Evolutionary conservation across 2,113 vertebrate species (phyloP).

Genomic region (Perca flavescens): DNA sequence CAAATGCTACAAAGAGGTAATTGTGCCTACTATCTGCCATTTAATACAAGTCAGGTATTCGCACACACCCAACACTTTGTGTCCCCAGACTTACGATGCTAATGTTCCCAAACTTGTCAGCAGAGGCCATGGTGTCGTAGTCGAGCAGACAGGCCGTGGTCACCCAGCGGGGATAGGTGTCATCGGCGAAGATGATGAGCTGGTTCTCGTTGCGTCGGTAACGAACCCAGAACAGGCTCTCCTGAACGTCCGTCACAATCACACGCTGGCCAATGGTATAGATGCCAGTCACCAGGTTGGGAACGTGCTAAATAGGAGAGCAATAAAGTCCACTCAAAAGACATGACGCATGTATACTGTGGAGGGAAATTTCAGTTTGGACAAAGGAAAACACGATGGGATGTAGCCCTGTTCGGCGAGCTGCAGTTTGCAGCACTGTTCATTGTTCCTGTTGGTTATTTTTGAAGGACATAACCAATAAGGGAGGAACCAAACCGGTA

Average conservation of each 20-base stretch:
- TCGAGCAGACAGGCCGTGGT: slow-evolving; percentile 95
- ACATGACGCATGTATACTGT: neutral
- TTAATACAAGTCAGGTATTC: neutral
- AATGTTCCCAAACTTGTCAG: slow-evolving; percentile 99
- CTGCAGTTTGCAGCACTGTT: neutral
- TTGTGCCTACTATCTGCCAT: too few relatives aligned
- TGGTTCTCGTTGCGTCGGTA: slow-evolving; percentile 98
- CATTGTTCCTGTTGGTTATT: neutral
- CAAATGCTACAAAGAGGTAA: neutral
- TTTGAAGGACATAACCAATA: too few relatives aligned
- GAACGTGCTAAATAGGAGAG: slow-evolving; percentile 88
- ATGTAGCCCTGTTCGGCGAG: neutral
- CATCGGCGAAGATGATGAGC: slow-evolving; percentile 98
- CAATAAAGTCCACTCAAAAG: neutral
- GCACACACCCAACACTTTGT: neutral
- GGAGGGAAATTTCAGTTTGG: neutral
- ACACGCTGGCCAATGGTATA: slow-evolving; percentile 96
- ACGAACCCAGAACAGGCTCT: slow-evolving; percentile 98
- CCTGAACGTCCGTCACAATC: slow-evolving; percentile 95
- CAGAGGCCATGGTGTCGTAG: slow-evolving; percentile 96
- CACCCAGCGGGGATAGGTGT: slow-evolving; percentile 97
- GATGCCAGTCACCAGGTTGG: slow-evolving; percentile 96
- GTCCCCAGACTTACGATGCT: slow-evolving; percentile 85
- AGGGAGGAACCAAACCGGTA: neutral
- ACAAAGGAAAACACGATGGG: neutral